Evolutionary conservation across 2,797 vertebrate species (phyloP).

Genomic region (Neosilurus mollespiculum): DNA sequence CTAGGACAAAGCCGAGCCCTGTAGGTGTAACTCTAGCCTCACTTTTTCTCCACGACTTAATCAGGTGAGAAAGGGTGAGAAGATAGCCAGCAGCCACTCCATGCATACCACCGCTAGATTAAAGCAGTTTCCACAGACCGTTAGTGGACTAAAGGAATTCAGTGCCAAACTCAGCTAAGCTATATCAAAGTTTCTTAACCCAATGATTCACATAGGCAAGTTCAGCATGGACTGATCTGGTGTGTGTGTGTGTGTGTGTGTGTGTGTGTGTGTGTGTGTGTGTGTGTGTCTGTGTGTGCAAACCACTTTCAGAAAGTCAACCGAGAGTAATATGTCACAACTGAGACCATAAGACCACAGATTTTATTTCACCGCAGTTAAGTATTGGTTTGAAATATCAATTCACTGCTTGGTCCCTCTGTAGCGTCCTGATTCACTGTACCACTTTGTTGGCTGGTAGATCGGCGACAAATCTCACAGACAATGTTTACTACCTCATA

Average conservation of each 20-base stretch:
- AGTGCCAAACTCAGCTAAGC: background rate
- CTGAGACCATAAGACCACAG: constrained; percentile 18
- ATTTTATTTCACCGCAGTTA: constrained; percentile 14
- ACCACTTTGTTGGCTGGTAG: constrained; percentile 65
- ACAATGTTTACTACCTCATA: constrained; percentile 68
- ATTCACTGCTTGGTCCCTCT: constrained; percentile 21
- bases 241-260: background rate
- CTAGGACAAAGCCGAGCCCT: constrained; percentile 61
- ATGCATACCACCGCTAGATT: constrained; percentile 34
- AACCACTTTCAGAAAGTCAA: background rate
- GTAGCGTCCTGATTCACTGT: constrained; percentile 59
- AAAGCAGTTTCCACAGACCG: background rate
- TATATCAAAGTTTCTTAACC: background rate
- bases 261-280: no score
- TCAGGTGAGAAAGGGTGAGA: constrained; percentile 56
- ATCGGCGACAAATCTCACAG: constrained; percentile 60
- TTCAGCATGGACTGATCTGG: background rate
- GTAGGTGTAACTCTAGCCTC: constrained; percentile 47
- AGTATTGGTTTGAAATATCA: constrained; percentile 34
- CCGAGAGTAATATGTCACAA: background rate
- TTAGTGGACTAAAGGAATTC: background rate
- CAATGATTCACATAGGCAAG: background rate
- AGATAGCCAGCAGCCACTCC: constrained; percentile 35
- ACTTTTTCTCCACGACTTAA: constrained; percentile 44
- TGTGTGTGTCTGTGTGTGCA: background rate